Evolutionary conservation across 2,888 invertebrate species (phyloP).

Genomic region (Drosophila recens): DNA sequence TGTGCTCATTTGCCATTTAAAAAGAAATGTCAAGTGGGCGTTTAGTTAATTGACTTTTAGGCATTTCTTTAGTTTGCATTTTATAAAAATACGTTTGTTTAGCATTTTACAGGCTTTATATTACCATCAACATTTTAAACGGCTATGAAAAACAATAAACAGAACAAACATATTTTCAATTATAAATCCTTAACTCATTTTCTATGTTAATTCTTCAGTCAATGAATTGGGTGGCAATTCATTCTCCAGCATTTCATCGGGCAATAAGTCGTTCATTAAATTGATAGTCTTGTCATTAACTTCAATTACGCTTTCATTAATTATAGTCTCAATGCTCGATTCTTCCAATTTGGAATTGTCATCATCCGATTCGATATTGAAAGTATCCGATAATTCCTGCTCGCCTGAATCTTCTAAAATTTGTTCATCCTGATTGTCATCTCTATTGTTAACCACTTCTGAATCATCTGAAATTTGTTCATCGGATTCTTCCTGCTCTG

Average conservation of each 20-base stretch:
- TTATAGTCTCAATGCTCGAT: background rate
- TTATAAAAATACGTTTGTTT: background rate
- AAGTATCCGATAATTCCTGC: background rate
- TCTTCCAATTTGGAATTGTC: background rate
- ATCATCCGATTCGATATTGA: background rate
- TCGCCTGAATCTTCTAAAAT: background rate
- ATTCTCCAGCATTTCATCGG: conserved; percentile 2
- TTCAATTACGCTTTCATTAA: background rate
- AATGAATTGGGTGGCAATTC: background rate
- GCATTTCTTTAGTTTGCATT: background rate
- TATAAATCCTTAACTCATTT: background rate
- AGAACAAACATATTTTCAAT: background rate
- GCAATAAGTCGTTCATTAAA: background rate
- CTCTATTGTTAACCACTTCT: too few species aligned
- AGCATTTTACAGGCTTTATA: background rate
- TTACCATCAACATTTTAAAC: background rate
- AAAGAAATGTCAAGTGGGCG: conserved; percentile 6
- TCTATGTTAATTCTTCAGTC: background rate
- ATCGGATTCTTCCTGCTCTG: background rate
- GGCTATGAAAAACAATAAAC: background rate
- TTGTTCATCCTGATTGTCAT: background rate
- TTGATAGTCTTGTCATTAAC: background rate
- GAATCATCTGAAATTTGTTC: too few species aligned
- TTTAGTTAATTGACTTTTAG: conserved; percentile 34
- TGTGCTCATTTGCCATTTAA: too few species aligned